Evolutionary conservation across 2,797 vertebrate species (phyloP), one percentile per base, ranked within the genome.

Genomic region (Peromyscus nudipes): DNA sequence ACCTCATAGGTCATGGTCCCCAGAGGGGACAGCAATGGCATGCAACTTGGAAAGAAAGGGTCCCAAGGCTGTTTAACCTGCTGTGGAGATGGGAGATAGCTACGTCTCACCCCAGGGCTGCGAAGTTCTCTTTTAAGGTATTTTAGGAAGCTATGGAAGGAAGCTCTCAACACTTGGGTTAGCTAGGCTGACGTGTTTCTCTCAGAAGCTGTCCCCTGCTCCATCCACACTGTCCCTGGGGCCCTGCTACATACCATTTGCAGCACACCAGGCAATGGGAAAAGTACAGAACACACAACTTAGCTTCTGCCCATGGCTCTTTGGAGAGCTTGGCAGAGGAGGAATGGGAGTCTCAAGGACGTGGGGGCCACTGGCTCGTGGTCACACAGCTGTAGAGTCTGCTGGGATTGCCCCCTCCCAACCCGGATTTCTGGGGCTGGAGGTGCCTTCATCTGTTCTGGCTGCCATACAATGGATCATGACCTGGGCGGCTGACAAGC

Each of bases 21-120:
- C 8, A 0, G 8, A 2, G 16, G 57, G 65, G 87, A 52, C 93
- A 17, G 55, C 19, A 11, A 17, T 40, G 67, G 19, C 23, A 0
- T 3, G 2, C 1, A 0, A 25, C 49, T 73, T 64, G 55, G 77
- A 85, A 76, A 86, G 67, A 37, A 46, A 57, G 40, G 10, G 21
- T 25, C 37, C 6, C 0, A 13, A 62, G 49, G 9, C 73, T 81
- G 88, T 65, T 40, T 40, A 6, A 23, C 91, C 89, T 37, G 34
- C 89, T 8, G 0, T 13, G 49, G n/a, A 31, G 29, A 43, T 19
- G 0, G 3, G 49, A 31, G 23, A 27, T 8, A n/a, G 34, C 57
- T 49, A 7, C n/a, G 29, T 40, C 89, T 60, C 73, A 23, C 40
- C 27, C 73, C 0, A 29, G 43, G 75, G 29, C 43, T 10, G 17